Evolutionary conservation across 1,140 invertebrate species (phyloP), one percentile per base, ranked within the genome.

Genomic region (Trypoxylus dichotomus): DNA sequence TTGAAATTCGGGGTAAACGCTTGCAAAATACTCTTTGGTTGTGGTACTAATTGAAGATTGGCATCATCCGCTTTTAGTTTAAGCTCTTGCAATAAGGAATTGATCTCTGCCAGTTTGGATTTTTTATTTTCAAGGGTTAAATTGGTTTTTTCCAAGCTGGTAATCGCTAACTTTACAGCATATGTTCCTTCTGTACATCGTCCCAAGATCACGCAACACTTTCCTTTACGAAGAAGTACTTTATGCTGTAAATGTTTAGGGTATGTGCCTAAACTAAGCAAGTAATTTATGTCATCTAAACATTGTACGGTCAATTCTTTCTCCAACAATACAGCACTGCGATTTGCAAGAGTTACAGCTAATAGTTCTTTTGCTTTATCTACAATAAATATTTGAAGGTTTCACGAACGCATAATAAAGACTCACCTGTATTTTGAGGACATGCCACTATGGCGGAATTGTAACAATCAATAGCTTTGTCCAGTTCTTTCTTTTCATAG

Each of bases 311-410:
- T 93, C 76, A 91, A 89, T 74, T 93, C 88, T 83, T 96, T 83
- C 84, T 97, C 94, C 83, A 93, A 96, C 3, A 96, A 88, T 0
- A 93, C 92, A 0, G 96, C 96, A 11, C 96, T 97, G 74, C 96
- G 90, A 86, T 98, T 98, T 3, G 94, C 95, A 79, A 94, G 89
- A 2, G 94, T 89, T 54, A 97, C 90, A 0, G 94, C 89, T 1
- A 95, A 82, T 68, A 95, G 91, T 83, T 88, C 87, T 77, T 85
- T 89, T 88, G 81, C 78, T 84, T 86, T 43, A 79, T 82, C 83
- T 81, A 58, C 80, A 83, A 81, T 54, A 54, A 37, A 47, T 43
- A 25, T 37, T 37, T 37, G 11, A 75, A 24, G 47, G 8, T 43
- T 79, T 68, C 15, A 79, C 42, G 19, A 75, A 75, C 15, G 60